A percentile compares a stretch with the other conserved stretches of the same genome.
phyloP scores from a whole-genome alignment of 2,113 vertebrate species.

The Neolamprologus falcicula region DNA sequence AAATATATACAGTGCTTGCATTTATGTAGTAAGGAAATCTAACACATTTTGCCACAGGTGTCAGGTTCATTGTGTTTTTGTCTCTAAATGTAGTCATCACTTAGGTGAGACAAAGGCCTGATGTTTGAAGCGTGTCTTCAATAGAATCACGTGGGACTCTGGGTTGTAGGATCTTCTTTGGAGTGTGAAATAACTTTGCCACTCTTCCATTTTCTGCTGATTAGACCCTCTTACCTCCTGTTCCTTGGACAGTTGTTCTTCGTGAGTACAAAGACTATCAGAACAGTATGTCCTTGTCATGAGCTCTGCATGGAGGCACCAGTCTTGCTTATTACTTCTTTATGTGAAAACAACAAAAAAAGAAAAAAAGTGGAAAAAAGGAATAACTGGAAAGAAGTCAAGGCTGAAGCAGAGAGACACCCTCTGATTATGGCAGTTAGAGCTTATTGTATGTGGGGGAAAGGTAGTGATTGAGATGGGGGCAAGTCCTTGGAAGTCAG shows the following conservation, averaged over 20 bases:
- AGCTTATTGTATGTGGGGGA: neutral
- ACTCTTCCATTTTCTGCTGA: slow-evolving; percentile 29
- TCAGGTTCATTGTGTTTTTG: neutral
- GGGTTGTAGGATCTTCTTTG: neutral
- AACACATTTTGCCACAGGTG: neutral
- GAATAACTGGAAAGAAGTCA: neutral
- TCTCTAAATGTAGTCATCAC: neutral
- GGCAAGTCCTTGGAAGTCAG: slow-evolving; percentile 29
- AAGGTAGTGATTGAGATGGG: slow-evolving; percentile 14
- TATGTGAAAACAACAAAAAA: neutral
- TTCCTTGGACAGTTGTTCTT: slow-evolving; percentile 39
- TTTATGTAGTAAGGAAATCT: neutral
- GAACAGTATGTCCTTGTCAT: slow-evolving; percentile 34
- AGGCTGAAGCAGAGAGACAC: neutral
- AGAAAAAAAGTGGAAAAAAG: neutral
- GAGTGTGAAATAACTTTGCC: slow-evolving; percentile 2
- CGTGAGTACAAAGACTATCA: neutral
- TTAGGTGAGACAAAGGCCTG: neutral
- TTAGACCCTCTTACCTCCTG: slow-evolving; percentile 22
- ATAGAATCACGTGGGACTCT: neutral
- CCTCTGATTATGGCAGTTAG: slow-evolving; percentile 41
- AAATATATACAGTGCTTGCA: neutral
- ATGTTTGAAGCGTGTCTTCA: neutral
- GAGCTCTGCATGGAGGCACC: slow-evolving; percentile 27
- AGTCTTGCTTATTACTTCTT: slow-evolving; percentile 25